Base-by-base conservation (phyloP, 2,797 vertebrate species). In the Zalophus californianus region DNA sequence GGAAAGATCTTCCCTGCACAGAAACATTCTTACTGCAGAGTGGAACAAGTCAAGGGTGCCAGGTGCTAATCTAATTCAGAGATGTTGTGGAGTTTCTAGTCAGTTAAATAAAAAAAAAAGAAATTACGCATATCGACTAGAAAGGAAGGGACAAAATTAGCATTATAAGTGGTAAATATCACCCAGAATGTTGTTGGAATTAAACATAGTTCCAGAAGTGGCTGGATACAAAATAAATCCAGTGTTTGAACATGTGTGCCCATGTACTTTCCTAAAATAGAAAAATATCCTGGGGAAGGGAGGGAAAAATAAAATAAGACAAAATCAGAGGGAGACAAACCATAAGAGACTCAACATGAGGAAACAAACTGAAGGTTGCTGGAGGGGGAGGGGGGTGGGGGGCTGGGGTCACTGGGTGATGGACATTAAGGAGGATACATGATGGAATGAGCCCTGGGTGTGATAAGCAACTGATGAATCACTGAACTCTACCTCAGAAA, bases 1-100 rank as follows among this genome's bases (percentile, higher is more conserved):
- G 82, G n/a, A 16, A 16, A 1, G 9, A 23, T 4, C 11, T 10
- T 5, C 41, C n/a, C 9, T 14, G 75, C 2, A 0, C 14, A 12
- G 80, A 64, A n/a, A 18, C 27, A 1, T 18, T 56, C 44, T 12
- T 6, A 11, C 8, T 72, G 32, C 64, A 35, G 21, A 5, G 38
- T 2, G 18, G 48, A 56, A 4, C n/a, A 35, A 35, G 62, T 35
- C 5, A 3, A 2, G 72, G 35, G 11, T 11, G 58, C 72, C 72
- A 41, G 3, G n/a, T 38, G 1, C 58, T 44, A 1, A 10, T 35
- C 16, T 38, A 35, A 8, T 44, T 82, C 18, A 35, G 35, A 1
- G 25, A 7, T 6, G 1, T n/a, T 27, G 38, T 23, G 38, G 66
- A 66, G 77, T 25, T 11, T 8, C 10, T 5, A n/a, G 38, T 50